These are phyloP conservation scores for Drosophila anomalata DNA, from an alignment of 2,888 invertebrate genomes.

Conservation along the genomic window DNA sequence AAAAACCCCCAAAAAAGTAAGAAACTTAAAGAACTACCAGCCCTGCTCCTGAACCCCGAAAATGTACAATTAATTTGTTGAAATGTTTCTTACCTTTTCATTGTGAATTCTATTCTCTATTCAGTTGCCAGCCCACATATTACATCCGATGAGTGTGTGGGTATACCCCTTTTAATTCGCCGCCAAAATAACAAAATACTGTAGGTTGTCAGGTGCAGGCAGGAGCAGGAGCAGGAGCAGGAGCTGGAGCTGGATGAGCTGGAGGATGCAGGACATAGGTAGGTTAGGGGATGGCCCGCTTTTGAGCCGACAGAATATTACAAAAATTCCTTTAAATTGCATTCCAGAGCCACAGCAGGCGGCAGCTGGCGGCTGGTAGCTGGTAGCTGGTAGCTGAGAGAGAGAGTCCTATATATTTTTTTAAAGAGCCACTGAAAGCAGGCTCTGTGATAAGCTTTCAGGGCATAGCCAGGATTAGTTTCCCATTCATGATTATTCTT, in stretches of 20 bases:
- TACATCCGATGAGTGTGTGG: neutral
- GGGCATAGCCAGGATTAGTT: conserved; percentile 39
- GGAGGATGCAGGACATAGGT: neutral
- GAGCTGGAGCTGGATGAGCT: neutral
- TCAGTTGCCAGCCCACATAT: conserved; percentile 2
- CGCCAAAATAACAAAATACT: conserved; percentile 1
- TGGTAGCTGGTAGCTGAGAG: neutral
- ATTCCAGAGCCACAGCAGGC: conserved; percentile 16
- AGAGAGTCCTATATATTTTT: conserved; percentile 6
- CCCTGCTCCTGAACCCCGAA: neutral
- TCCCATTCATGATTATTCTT: conserved; percentile 41
- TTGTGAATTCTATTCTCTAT: neutral
- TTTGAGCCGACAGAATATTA: conserved; percentile 11
- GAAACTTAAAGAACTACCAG: no score
- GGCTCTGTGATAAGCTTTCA: conserved; percentile 41
- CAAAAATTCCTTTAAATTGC: conserved; percentile 36
- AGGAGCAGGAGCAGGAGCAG: neutral
- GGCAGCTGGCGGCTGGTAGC: no score
- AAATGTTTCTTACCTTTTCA: conserved; percentile 2
- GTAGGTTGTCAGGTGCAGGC: neutral
- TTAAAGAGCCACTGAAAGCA: conserved; percentile 35
- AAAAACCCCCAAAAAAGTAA: no score
- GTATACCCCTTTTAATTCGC: neutral
- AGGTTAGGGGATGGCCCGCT: neutral
- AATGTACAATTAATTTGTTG: neutral